phyloP scores from a whole-genome alignment of 2,888 invertebrate species.

The Platynereis dumerilii region DNA sequence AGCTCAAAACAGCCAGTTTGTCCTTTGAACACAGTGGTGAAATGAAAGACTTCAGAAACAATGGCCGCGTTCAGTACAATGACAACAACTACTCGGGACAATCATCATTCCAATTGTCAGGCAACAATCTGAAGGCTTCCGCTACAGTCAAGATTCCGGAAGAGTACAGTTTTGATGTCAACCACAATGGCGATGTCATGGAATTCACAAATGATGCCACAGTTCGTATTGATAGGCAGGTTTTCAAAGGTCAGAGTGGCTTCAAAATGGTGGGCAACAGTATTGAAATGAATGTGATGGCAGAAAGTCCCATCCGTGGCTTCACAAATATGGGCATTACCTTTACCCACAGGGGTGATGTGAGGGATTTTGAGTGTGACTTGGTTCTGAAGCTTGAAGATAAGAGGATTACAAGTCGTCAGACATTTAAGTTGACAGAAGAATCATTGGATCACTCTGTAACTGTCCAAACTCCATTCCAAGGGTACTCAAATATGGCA shows the following conservation, averaged over 20 bases:
- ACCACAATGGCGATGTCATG: conserved; percentile 4
- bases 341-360: conserved; percentile 3
- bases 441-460: no score
- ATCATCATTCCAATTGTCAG: background rate
- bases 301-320: background rate
- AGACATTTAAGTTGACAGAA: no score
- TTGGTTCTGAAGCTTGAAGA: no score
- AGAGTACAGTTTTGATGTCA: conserved; percentile 8
- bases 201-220: conserved; percentile 19
- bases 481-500: conserved; percentile 15
- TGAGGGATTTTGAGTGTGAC: background rate
- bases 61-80: background rate
- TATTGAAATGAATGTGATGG: conserved; percentile 7
- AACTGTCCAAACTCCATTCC: conserved; percentile 26
- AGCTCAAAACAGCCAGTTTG: background rate
- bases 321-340: background rate
- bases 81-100: background rate
- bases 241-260: background rate
- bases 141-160: background rate
- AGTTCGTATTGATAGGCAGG: conserved; percentile 4
- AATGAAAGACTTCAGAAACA: background rate
- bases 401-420: no score
- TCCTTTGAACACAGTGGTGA: background rate
- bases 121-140: background rate
- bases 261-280: conserved; percentile 18